Evolutionary conservation across 2,888 invertebrate species (phyloP).

Genomic region (Agrilus mali): DNA sequence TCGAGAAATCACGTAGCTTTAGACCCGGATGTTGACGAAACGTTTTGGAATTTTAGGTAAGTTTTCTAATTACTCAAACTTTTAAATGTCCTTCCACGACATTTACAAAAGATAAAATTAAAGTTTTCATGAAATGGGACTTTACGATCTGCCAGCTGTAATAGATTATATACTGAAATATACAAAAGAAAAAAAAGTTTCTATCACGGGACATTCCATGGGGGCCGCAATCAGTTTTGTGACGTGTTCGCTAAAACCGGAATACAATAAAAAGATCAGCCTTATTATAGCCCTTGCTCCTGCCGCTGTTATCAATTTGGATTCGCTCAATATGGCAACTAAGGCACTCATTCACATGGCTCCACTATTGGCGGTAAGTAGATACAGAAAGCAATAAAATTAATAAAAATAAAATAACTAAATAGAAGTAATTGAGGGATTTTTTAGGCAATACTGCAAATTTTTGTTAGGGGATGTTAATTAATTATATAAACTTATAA

Average conservation of each 20-base stretch:
- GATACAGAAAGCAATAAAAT: background rate
- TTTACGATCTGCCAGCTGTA: slow-evolving; percentile 47
- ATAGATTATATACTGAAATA: slow-evolving; percentile 42
- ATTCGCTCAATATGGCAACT: no score
- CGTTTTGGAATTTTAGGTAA: slow-evolving; percentile 48
- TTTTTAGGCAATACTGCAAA: background rate
- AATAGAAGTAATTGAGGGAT: background rate
- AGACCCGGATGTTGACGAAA: slow-evolving; percentile 28
- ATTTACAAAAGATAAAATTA: slow-evolving; percentile 9
- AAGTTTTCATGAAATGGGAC: slow-evolving; percentile 51
- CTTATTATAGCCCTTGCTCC: slow-evolving; percentile 29
- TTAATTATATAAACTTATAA: no score
- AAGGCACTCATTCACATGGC: no score
- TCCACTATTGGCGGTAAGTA: slow-evolving; percentile 11
- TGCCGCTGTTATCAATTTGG: slow-evolving; percentile 19
- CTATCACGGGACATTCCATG: slow-evolving; percentile 53
- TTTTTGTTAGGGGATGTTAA: no score
- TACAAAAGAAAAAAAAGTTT: slow-evolving; percentile 37
- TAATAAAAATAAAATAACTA: no score
- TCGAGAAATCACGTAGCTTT: slow-evolving; percentile 36
- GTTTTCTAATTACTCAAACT: background rate
- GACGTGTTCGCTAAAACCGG: slow-evolving; percentile 31
- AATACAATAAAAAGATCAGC: slow-evolving; percentile 29
- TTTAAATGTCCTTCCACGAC: background rate
- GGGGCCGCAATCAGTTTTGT: slow-evolving; percentile 39